phyloP scores from a whole-genome alignment of 2,113 vertebrate genomes.

The Misgurnus anguillicaudatus region DNA sequence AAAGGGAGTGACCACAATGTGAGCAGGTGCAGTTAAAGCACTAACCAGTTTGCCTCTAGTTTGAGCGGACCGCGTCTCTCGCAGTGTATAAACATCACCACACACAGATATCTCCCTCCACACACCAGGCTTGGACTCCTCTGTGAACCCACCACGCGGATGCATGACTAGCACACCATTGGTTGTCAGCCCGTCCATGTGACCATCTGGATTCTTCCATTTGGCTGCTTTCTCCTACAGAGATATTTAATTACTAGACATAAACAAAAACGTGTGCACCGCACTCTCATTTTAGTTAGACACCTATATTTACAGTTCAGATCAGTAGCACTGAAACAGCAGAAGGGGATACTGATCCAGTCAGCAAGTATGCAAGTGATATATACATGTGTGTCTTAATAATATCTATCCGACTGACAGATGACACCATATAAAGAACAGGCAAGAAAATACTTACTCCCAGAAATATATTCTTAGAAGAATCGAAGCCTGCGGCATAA shows the following conservation, averaged over 20 bases:
- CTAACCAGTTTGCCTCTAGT: conserved; percentile 94
- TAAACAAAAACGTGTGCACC: background rate
- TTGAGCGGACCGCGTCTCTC: conserved; percentile 95
- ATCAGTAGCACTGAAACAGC: conserved; percentile 34
- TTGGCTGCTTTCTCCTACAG: conserved; percentile 96
- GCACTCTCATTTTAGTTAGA: conserved; percentile 17
- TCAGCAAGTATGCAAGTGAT: background rate
- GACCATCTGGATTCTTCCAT: conserved; percentile 98
- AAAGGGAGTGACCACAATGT: background rate
- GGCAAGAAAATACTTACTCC: conserved; percentile 79
- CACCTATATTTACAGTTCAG: conserved; percentile 44
- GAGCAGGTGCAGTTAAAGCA: conserved; percentile 4
- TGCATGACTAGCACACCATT: conserved; percentile 99
- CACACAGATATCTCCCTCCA: conserved; percentile 98
- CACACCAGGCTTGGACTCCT: conserved; percentile 92
- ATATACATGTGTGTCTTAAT: conserved; percentile 5
- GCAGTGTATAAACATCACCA: conserved; percentile 93
- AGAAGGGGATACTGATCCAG: conserved; percentile 35
- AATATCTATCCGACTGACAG: background rate
- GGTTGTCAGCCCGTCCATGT: conserved; percentile 98
- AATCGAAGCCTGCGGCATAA: conserved; percentile 96
- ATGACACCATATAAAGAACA: background rate
- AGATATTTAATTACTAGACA: conserved; percentile 1
- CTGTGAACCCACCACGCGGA: conserved; percentile 90
- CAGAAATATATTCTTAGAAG: conserved; percentile 98